Conservation (phyloP, 1,140 invertebrate genomes). For the Leptonema lineaticorne region DNA sequence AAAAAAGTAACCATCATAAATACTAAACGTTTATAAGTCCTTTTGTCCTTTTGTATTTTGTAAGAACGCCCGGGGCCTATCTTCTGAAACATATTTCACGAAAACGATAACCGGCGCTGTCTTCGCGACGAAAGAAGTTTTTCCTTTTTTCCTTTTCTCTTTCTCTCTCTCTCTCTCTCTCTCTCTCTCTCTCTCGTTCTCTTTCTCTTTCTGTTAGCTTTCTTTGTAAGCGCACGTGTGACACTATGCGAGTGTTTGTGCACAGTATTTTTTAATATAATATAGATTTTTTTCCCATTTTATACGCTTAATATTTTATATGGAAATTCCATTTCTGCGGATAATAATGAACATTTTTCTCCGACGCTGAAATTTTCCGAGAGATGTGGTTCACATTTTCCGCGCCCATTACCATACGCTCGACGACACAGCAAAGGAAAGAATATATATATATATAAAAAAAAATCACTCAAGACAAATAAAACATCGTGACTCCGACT, state of each 20-base stretch:
- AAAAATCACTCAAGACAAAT: slow-evolving; percentile 9
- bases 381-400: slow-evolving; percentile 19
- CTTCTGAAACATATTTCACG: slow-evolving; percentile 12
- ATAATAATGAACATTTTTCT: slow-evolving; percentile 18
- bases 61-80: slow-evolving; percentile 14
- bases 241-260: background rate
- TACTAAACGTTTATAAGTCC: slow-evolving; percentile 10
- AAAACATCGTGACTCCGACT: background rate
- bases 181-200: too few species aligned
- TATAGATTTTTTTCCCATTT: slow-evolving; percentile 14
- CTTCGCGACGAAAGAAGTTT: slow-evolving; percentile 11
- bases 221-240: too few species aligned
- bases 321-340: slow-evolving; percentile 17
- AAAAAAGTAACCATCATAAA: slow-evolving; percentile 6
- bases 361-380: slow-evolving; percentile 11
- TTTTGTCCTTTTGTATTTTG: slow-evolving; percentile 19
- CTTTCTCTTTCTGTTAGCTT: too few species aligned
- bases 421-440: background rate
- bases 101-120: slow-evolving; percentile 14
- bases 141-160: too few species aligned
- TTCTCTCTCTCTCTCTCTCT: too few species aligned
- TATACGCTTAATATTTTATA: slow-evolving; percentile 20
- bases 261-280: background rate
- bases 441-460: too few species aligned
- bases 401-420: slow-evolving; percentile 14